Base-by-base conservation (phyloP, 2,888 invertebrate species). In the Acanthosepion pharaonis region DNA sequence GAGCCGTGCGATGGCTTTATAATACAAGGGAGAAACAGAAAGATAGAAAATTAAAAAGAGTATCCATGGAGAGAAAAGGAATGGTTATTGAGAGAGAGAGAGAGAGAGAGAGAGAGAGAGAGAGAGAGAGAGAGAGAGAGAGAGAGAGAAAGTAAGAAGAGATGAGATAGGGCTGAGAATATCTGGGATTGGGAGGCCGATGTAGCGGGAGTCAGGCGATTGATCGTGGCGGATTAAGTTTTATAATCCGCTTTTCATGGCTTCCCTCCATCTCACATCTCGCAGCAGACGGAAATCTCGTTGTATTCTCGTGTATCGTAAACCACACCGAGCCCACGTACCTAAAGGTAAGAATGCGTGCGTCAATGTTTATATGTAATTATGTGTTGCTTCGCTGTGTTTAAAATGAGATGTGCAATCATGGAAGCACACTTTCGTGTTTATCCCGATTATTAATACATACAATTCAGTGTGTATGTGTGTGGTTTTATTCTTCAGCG, bases 171-270 rank as follows among this genome's bases (percentile, higher is more conserved):
- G 11, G 9, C 8, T 78, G 78, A 11, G 23, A 33, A n/a, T n/a
- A 33, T 78, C 18, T 78, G n/a, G n/a, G 78, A 78, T n/a, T n/a
- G n/a, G 18, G 78, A 4, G n/a, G n/a, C n/a, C 23, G 33, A 11
- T 78, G 78, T 78, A 78, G n/a, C n/a, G 78, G 78, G n/a, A 11
- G 18, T 78, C 6, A 78, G n/a, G 18, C 78, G n/a, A 33, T 78
- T 78, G 78, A 78, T 78, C 78, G 33, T 33, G n/a, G 78, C 78
- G 78, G 78, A 78, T 78, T 78, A 78, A n/a, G n/a, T n/a, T 78
- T 78, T 78, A 78, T 78, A 78, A 78, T 78, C 78, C n/a, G 78
- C n/a, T 78, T 78, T 33, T 15, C n/a, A 78, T 78, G 59, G 78
- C 78, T 78, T 78, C 78, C n/a, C n/a, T 78, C 11, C n/a, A 78